Evolutionary conservation across 2,888 invertebrate species (phyloP), one percentile per base, ranked within the genome.

Genomic region (Poecilus cupreus): DNA sequence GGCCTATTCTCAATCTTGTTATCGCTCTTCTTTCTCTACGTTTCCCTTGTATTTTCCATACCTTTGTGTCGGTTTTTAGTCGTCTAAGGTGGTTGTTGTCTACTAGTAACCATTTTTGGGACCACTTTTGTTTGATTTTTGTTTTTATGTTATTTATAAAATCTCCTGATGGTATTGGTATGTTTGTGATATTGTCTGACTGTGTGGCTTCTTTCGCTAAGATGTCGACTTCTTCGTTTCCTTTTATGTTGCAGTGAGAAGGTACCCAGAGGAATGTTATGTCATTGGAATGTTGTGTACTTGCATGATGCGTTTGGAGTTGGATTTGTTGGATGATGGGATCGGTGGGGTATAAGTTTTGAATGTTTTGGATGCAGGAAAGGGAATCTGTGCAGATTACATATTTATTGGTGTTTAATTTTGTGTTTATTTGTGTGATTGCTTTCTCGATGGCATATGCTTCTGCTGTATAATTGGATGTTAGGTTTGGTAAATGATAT

Each of bases 1-100:
- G 76, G 3, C 76, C 76, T 3, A 37, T 76, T 76, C 76, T 49
- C 13, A 76, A 16, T 76, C 51, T 76, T 37, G 57, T 54, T 5
- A 76, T 37, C 3, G 24, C 1, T 43, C 18, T 32, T 68, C 46
- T 22, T 39, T 72, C 43, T 11, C 43, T 39, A 3, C 72, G 18
- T 5, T 4, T 43, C 16, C 5, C 72, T 16, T 16, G 72, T 46
- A 8, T 11, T 43, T 22, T 46, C 39, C 39, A 72, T 16, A 11
- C 13, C 20, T 72, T 24, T 11, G 37, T 18, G 2, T 39, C 13
- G 13, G 1, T 39, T 43, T 72, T 72, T 5, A 72, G 20, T 39
- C 26, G 43, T 16, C 39, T 72, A 2, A 39, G 39, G 11, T 72
- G 32, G 26, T 68, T 68, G 39, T 68, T 68, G 26, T 13, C 37